Evolutionary conservation across 2,113 vertebrate species (phyloP).

Genomic region (Hippocampus comes): DNA sequence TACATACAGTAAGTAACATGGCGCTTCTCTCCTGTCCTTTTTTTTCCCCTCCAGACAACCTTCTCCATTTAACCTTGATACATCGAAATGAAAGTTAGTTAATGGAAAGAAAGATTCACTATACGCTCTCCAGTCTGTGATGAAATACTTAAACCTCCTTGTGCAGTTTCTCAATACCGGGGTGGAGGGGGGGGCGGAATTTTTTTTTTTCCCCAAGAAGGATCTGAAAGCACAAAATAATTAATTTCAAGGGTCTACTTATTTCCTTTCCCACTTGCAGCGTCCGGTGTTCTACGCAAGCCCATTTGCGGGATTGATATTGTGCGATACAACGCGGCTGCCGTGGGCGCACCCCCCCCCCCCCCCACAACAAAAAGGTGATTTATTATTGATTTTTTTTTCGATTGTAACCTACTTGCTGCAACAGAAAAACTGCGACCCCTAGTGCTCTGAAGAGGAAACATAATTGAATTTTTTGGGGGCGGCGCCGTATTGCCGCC

Average conservation of each 20-base stretch:
- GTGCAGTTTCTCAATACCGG: conserved; percentile 22
- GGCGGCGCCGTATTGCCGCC: no score
- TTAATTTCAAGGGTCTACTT: conserved; percentile 38
- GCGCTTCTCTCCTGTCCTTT: not conserved
- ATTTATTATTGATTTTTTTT: no score
- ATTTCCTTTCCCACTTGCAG: conserved; percentile 12
- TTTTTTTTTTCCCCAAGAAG: conserved; percentile 31
- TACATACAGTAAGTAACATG: not conserved
- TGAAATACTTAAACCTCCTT: conserved; percentile 20
- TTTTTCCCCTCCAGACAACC: not conserved
- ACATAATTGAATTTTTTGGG: not conserved
- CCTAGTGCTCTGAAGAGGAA: not conserved
- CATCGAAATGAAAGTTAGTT: conserved; percentile 33
- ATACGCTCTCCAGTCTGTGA: conserved; percentile 15
- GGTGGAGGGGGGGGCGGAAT: conserved; percentile 7
- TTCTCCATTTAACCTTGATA: conserved; percentile 44
- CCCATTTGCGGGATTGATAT: conserved; percentile 61
- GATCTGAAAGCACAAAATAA: conserved; percentile 45
- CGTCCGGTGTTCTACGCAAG: conserved; percentile 30
- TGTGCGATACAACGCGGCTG: conserved; percentile 19
- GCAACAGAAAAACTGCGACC: not conserved
- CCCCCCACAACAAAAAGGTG: no score
- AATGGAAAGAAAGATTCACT: conserved; percentile 30
- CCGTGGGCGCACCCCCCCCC: no score
- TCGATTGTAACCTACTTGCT: no score